Base-by-base conservation (phyloP, 2,113 vertebrate genomes). In the Paralichthys olivaceus region DNA sequence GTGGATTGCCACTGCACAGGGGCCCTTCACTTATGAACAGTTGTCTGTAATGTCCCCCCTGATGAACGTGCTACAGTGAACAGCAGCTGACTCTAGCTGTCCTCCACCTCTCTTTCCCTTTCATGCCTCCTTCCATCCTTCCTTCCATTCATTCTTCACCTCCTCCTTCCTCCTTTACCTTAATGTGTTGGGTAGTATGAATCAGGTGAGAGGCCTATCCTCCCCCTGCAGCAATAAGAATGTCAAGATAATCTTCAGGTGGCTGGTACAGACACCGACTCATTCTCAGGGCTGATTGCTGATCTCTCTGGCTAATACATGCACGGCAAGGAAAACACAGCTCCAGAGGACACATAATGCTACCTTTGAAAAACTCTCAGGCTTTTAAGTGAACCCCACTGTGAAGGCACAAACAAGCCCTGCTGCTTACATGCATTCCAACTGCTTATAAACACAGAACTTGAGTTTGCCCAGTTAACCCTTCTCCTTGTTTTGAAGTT, bases 201-300 rank as follows among this genome's bases (percentile, higher is more conserved):
- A 80, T 72, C 56, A 25, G 71, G 75, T 70, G 54, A 72, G 47
- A 75, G 66, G 71, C 34, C 75, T 25, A 2, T 45, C 62, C 40
- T 34, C 25, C 32, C 47, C 26, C 32, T n/a, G 19, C 51, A 28
- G 23, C 54, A 65, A 22, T 70, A 87, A 79, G 77, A 92, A 93
- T 88, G 84, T 87, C 47, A 72, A 73, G 82, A 78, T 91, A 91
- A 91, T 90, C 86, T 91, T 87, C 83, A 90, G 87, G 87, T 89
- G 86, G 80, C 88, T 81, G 75, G 77, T 81, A 84, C 66, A 83
- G 53, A 84, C 86, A 75, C 67, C 40, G 26, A 73, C 56, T 66
- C 71, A 75, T 68, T 84, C 75, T 53, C 58, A 32, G 51, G 4
- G 62, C 73, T 76, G 81, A 82, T 66, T 59, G 60, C 67, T 88